Evolutionary conservation across 2,113 vertebrate species (phyloP).

Genomic region (Daubentonia madagascariensis): DNA sequence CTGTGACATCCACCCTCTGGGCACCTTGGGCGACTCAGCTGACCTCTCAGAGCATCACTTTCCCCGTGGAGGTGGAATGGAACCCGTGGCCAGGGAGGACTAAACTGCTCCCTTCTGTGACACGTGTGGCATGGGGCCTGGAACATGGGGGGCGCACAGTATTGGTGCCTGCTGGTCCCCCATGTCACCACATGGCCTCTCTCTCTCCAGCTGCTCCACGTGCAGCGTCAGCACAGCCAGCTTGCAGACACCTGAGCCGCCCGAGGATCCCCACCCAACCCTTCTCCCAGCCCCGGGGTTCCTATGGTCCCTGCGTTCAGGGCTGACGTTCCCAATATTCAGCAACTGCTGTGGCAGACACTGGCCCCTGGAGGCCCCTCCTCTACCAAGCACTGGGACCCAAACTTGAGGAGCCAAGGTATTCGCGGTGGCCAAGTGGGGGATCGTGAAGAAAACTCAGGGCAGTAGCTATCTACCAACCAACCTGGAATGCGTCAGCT

Average conservation of each 20-base stretch:
- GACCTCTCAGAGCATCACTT: background rate
- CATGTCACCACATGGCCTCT: accelerated
- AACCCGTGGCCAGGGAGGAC: background rate
- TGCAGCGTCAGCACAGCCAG: background rate
- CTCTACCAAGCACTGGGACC: too few species aligned
- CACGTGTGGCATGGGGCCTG: background rate
- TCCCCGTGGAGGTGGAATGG: background rate
- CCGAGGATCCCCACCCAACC: accelerated
- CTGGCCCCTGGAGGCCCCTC: background rate
- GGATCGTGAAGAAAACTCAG: background rate
- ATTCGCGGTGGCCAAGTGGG: background rate
- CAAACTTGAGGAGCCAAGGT: background rate
- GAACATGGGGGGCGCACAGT: background rate
- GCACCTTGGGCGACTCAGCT: background rate
- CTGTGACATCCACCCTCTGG: background rate
- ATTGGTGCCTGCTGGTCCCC: background rate
- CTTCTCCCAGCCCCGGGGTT: background rate
- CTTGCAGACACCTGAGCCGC: background rate
- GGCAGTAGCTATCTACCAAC: background rate
- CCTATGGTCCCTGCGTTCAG: background rate
- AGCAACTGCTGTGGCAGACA: background rate
- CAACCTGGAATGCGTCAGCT: background rate
- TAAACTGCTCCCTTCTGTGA: too few species aligned
- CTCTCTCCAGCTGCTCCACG: accelerated
- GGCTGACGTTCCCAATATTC: background rate